phyloP scores from a whole-genome alignment of 1,140 invertebrate species.

The Zaprionus gabonicus region DNA sequence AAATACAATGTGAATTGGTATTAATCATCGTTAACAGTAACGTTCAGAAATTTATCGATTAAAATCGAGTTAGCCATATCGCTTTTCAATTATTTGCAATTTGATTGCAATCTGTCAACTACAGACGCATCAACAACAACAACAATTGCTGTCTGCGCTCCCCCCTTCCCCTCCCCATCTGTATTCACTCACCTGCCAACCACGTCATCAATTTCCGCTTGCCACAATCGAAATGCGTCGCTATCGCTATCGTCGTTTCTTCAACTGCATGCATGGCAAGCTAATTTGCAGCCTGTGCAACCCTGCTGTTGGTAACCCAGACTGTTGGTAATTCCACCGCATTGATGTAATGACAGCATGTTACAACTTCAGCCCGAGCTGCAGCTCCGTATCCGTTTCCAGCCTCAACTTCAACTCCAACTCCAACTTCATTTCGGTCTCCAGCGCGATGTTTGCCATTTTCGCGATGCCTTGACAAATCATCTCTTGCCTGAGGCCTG shows the following conservation, averaged over 20 bases:
- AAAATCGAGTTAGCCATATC: background rate
- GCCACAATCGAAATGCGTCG: conserved; percentile 32
- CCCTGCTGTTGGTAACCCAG: background rate
- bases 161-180: background rate
- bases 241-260: conserved; percentile 22
- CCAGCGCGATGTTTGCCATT: conserved; percentile 43
- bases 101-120: background rate
- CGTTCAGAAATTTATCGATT: too few species aligned
- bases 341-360: conserved; percentile 64
- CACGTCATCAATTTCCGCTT: conserved; percentile 49
- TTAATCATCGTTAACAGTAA: too few species aligned
- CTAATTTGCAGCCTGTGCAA: conserved; percentile 8
- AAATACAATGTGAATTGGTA: too few species aligned
- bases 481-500: conserved; percentile 46
- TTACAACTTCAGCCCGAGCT: conserved; percentile 22
- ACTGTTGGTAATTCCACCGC: conserved; percentile 44
- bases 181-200: conserved; percentile 26
- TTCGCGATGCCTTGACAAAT: conserved; percentile 64
- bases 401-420: background rate
- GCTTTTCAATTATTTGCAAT: background rate
- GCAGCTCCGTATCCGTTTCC: too few species aligned
- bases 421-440: background rate
- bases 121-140: background rate
- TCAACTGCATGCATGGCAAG: conserved; percentile 56
- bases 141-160: background rate